Evolutionary conservation across 2,888 invertebrate genomes (phyloP).

Genomic region (Altica lythri): DNA sequence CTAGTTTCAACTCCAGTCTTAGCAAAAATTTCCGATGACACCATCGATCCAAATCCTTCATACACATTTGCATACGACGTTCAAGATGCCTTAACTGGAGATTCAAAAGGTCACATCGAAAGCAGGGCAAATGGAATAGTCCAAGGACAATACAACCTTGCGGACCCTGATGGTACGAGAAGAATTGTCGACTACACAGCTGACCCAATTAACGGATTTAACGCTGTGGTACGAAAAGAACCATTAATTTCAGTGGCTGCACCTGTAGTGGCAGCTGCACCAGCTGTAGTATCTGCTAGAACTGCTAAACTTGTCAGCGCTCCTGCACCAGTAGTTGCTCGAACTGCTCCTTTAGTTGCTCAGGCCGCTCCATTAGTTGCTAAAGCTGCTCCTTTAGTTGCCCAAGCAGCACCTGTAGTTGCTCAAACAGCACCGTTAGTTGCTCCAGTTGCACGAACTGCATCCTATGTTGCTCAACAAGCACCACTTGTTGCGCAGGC

Average conservation of each 20-base stretch:
- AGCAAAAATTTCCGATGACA: conserved; percentile 53
- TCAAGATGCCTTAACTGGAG: conserved; percentile 68
- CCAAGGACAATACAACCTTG: conserved; percentile 66
- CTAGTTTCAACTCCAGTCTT: conserved; percentile 54
- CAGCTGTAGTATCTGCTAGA: conserved; percentile 38
- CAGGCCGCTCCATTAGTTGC: conserved; percentile 42
- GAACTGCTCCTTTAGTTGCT: conserved; percentile 36
- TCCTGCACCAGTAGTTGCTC: conserved; percentile 25
- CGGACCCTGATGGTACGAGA: conserved; percentile 68
- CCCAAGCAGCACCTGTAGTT: conserved; percentile 47
- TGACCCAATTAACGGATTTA: conserved; percentile 69
- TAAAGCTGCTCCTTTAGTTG: conserved; percentile 20
- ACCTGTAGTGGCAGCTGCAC: conserved; percentile 35
- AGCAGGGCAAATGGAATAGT: conserved; percentile 67
- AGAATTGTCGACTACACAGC: conserved; percentile 69
- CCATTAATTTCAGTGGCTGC: conserved; percentile 54
- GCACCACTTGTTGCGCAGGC: conserved; percentile 7
- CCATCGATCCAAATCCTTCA: conserved; percentile 67
- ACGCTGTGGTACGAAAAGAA: conserved; percentile 69
- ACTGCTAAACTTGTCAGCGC: conserved; percentile 46
- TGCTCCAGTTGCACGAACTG: conserved; percentile 53
- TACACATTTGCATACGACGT: conserved; percentile 73
- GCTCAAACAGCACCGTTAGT: conserved; percentile 10
- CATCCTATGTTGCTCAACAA: conserved; percentile 21
- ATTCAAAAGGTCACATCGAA: conserved; percentile 62